A percentile compares a stretch with the other conserved stretches of the same genome.
phyloP scores from a whole-genome alignment of 2,888 invertebrate species.

The Theretra japonica region DNA sequence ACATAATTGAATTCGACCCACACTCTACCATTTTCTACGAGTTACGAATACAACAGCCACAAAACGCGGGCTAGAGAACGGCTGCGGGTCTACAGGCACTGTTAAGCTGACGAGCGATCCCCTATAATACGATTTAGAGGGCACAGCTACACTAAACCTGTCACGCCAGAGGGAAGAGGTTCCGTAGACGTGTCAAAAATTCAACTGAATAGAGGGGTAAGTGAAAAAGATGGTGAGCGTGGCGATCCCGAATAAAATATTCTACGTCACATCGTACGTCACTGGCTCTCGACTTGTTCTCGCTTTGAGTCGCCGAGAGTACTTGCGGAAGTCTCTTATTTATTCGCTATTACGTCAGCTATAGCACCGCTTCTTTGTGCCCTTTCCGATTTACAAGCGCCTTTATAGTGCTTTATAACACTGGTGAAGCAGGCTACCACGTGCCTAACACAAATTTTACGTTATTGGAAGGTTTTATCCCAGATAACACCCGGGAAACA shows the following conservation, averaged over 20 bases:
- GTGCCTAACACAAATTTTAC: conserved; percentile 47
- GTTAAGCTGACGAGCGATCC: conserved; percentile 56
- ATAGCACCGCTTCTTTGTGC: conserved; percentile 72
- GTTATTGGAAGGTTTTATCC: conserved; percentile 3
- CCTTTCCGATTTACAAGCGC: conserved; percentile 68
- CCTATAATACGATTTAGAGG: conserved; percentile 75
- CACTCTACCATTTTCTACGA: background rate
- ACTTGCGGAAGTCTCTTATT: conserved; percentile 81
- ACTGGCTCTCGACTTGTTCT: conserved; percentile 79
- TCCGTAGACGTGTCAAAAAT: conserved; percentile 80
- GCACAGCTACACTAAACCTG: conserved; percentile 73
- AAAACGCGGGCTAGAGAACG: background rate
- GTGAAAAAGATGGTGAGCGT: conserved; percentile 81
- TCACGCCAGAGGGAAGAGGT: conserved; percentile 75
- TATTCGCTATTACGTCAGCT: conserved; percentile 79
- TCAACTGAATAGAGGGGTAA: conserved; percentile 80
- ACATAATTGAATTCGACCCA: background rate
- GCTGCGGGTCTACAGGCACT: background rate
- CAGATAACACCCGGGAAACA: background rate
- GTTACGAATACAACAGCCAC: background rate
- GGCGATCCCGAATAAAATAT: conserved; percentile 79
- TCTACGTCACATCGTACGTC: conserved; percentile 83
- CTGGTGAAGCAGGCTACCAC: conserved; percentile 43
- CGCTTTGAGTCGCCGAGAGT: conserved; percentile 76
- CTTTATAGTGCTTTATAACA: conserved; percentile 59